These are phyloP conservation scores for Globia sparganii DNA, from an alignment of 2,888 invertebrate species.

Conservation along the genomic window DNA sequence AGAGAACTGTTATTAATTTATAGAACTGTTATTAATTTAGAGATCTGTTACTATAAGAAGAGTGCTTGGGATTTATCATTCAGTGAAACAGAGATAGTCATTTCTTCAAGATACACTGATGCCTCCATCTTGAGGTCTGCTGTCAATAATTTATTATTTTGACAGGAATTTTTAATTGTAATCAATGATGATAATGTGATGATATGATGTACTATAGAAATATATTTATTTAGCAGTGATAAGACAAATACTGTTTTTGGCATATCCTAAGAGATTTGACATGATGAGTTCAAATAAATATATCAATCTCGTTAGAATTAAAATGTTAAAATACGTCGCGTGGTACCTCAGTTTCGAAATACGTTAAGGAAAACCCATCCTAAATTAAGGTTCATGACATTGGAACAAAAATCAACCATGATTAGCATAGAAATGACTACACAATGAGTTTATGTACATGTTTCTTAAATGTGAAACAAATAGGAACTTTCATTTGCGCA, in stretches of 20 bases:
- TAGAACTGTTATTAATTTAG: conserved; percentile 12
- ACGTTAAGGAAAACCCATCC: conserved; percentile 52
- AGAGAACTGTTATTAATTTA: conserved; percentile 3
- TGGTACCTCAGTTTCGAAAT: conserved; percentile 42
- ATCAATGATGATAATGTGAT: conserved; percentile 15
- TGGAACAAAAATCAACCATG: conserved; percentile 48
- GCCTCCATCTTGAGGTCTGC: background rate
- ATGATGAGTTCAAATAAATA: conserved; percentile 29
- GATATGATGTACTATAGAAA: conserved; percentile 1
- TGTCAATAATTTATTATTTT: background rate
- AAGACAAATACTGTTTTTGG: conserved; percentile 30
- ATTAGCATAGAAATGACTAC: conserved; percentile 60
- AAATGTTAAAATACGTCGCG: conserved; percentile 24
- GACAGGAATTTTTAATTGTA: conserved; percentile 7
- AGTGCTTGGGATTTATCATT: conserved; percentile 1
- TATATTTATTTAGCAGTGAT: conserved; percentile 39
- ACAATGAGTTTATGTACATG: conserved; percentile 63
- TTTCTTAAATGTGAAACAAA: conserved; percentile 75
- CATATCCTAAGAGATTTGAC: conserved; percentile 14
- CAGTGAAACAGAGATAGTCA: background rate
- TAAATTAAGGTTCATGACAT: conserved; percentile 38
- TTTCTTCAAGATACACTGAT: background rate
- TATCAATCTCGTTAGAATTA: conserved; percentile 29
- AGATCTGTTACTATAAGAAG: background rate
- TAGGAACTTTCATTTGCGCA: conserved; percentile 83